Percentiles rank a stretch among this genome's conserved stretches.
Conservation (phyloP, 2,888 invertebrate species). For the Romanomermis culicivorax region DNA sequence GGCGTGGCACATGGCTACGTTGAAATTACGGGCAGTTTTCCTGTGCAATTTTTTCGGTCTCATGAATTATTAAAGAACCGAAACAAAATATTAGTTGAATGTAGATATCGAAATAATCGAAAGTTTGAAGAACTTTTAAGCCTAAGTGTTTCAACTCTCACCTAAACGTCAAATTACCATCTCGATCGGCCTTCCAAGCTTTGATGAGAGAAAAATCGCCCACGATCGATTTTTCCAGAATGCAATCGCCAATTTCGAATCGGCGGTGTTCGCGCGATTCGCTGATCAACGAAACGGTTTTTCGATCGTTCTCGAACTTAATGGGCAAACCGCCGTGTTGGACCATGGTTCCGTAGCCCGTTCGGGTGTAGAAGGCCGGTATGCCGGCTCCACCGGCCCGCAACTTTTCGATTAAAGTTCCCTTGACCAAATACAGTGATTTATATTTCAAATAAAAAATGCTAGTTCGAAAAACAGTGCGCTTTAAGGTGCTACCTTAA, state of each 20-base stretch:
- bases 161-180: slow-evolving; percentile 69
- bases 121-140: too few species aligned
- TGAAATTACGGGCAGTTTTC: slow-evolving; percentile 84
- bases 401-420: slow-evolving; percentile 85
- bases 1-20: slow-evolving; percentile 81
- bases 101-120: too few species aligned
- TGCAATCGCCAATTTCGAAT: slow-evolving; percentile 65
- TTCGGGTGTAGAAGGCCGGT: slow-evolving; percentile 92
- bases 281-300: slow-evolving; percentile 53
- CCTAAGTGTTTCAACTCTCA: slow-evolving; percentile 20
- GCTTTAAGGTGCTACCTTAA: too few species aligned
- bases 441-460: too few species aligned
- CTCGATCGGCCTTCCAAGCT: slow-evolving; percentile 82
- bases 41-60: slow-evolving; percentile 33
- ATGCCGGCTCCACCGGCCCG: slow-evolving; percentile 93
- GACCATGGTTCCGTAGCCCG: slow-evolving; percentile 82
- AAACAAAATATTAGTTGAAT: too few species aligned
- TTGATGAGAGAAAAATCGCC: slow-evolving; percentile 88
- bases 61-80: background rate
- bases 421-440: too few species aligned
- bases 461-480: background rate
- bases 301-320: slow-evolving; percentile 52
- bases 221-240: slow-evolving; percentile 83
- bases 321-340: slow-evolving; percentile 89
- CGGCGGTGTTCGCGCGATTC: slow-evolving; percentile 46